Evolutionary conservation across 2,888 invertebrate species (phyloP), one percentile per base, ranked within the genome.

Genomic region (Hyposoter didymator): DNA sequence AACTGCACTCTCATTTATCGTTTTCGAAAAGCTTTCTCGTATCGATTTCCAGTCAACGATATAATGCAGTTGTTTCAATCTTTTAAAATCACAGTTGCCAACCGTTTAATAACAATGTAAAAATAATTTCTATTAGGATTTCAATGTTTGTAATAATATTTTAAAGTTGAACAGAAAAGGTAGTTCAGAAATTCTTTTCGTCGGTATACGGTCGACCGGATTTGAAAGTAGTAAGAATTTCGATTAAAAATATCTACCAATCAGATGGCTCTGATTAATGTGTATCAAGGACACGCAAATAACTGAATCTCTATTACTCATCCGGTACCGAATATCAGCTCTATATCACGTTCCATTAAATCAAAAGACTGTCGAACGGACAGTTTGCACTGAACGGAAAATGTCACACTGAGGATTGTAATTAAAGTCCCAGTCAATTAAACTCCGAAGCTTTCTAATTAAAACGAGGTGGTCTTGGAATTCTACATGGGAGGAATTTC

Each of bases 361-460:
- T 55, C 39, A 62, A 55, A 82, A 55, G 72, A 82, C 55, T 32
- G 55, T 67, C 55, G 28, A 49, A 55, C 39, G 45, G 66, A 43
- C 55, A 66, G 19, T 78, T 78, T 43, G 39, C 35, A 19, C 5
- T 45, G 69, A 52, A 19, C 62, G 39, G 70, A 52, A 62, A 52
- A 74, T 74, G 49, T 78, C 66, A 73, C 72, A 66, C 14, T 35
- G 19, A 66, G 45, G 72, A 19, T 78, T 72, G 76, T 78, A 82
- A 82, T 82, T 73, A 73, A 72, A 82, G 66, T 82, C 52, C 32
- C 72, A 78, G 78, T 82, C 78, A 78, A 82, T 78, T 82, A 67
- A 82, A 66, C 64, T 67, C 35, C 52, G 43, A 55, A 72, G 64
- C 64, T 82, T 73, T 82, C 78, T 70, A 78, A 82, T 82, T 82